phyloP scores from a whole-genome alignment of 2,113 vertebrate species.

The Myrmecophaga tridactyla region DNA sequence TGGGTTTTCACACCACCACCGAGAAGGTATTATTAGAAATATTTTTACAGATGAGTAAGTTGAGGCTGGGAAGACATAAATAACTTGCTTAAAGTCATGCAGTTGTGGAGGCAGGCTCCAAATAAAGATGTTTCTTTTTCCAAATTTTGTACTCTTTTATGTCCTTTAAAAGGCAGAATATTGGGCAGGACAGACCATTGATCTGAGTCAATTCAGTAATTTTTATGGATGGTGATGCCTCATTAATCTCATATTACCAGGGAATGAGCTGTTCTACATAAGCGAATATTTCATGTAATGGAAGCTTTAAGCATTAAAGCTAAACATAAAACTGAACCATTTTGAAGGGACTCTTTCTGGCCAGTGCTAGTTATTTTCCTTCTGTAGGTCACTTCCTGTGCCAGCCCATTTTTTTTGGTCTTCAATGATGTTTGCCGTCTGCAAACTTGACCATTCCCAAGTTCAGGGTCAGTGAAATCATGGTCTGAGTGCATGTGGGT shows the following conservation, averaged over 20 bases:
- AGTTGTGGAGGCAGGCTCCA: background rate
- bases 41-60: conserved; percentile 9
- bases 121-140: conserved; percentile 13
- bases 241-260: conserved; percentile 74
- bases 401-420: background rate
- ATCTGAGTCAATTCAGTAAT: conserved; percentile 57
- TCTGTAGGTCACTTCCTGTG: conserved; percentile 23
- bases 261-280: conserved; percentile 72
- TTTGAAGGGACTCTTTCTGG: conserved; percentile 58
- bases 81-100: background rate
- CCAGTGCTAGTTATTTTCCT: conserved; percentile 24
- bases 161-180: conserved; percentile 54
- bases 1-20: background rate
- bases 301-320: conserved; percentile 62
- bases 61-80: background rate
- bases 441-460: background rate
- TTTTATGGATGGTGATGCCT: conserved; percentile 67
- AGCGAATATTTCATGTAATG: conserved; percentile 74
- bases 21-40: background rate
- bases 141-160: conserved; percentile 48
- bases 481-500: background rate
- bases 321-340: conserved; percentile 60
- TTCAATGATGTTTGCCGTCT: background rate
- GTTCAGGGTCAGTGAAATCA: background rate
- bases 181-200: conserved; percentile 59